phyloP scores from a whole-genome alignment of 1,140 invertebrate genomes.

The Amyelois transitella region DNA sequence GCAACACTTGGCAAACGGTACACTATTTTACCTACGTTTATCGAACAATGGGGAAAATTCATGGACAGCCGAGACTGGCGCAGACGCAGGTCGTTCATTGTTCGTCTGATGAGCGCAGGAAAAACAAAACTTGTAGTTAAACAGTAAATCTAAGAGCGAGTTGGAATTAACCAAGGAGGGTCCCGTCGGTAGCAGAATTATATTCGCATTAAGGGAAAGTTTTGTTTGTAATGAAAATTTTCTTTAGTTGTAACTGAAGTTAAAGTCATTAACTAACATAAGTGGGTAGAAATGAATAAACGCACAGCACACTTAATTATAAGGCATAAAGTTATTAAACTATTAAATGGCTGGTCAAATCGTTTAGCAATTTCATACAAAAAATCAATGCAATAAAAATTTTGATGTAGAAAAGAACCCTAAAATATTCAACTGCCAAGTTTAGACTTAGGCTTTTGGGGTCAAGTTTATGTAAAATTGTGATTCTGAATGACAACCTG shows the following conservation, averaged over 20 bases:
- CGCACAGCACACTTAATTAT: background rate
- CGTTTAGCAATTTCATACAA: no score
- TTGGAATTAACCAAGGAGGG: background rate
- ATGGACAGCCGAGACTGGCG: conserved; percentile 19
- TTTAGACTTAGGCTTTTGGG: background rate
- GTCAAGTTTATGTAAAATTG: background rate
- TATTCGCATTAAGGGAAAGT: no score
- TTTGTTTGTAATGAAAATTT: no score
- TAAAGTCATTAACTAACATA: background rate
- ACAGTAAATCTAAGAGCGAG: background rate
- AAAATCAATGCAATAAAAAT: no score
- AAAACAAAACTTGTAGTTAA: conserved; percentile 12
- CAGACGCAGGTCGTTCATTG: conserved; percentile 35
- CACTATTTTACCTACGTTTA: background rate
- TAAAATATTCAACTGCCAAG: background rate
- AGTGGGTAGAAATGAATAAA: no score
- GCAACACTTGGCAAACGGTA: background rate
- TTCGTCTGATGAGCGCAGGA: conserved; percentile 26
- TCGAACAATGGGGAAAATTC: conserved; percentile 12
- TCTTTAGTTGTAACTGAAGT: no score
- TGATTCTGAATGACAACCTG: background rate
- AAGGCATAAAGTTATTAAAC: background rate
- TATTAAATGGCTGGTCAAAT: no score
- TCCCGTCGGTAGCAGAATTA: no score
- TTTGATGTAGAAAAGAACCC: no score